Base-by-base conservation (phyloP, 2,797 vertebrate genomes). In the Orestias chungarensis region DNA sequence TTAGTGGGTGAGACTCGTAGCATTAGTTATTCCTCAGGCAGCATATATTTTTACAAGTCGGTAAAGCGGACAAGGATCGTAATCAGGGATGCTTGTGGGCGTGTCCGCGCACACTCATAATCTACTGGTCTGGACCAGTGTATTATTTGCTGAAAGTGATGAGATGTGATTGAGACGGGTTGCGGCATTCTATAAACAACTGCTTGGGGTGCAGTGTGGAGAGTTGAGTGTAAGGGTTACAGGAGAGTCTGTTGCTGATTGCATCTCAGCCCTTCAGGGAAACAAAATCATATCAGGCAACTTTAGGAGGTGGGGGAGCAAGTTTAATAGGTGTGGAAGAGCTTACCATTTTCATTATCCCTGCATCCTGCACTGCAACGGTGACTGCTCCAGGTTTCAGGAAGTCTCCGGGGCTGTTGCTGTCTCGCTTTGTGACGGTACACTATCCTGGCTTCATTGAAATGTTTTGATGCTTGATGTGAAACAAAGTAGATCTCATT, bases 401-500 rank as follows among this genome's bases (percentile, higher is more conserved):
- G n/a, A 71, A 64, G 70, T 82, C 82, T 89, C 78, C 3, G 65
- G 81, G 79, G 78, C 64, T 6, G 42, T 65, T 50, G 76, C 74
- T 83, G 78, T 84, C 81, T 82, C 12, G 66, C 76, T 38, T 46
- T 23, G 69, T 35, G 70, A 76, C 76, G 73, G 52, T 66, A 14
- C 18, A 75, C 84, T 66, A 82, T 87, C 82, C 76, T 67, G 75
- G 74, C 82, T 82, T 85, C 92, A 84, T 78, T 84, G 85, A 88
- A 87, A 85, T 80, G 78, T 89, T 87, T 89, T 88, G 83, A 89
- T 89, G 88, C 87, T 91, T 80, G 83, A 89, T 88, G 86, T 91
- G 89, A 90, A 92, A 86, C 80, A 82, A 91, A 91, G 88, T 90
- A 82, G 88, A 89, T 90, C 83, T 89, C 89, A 88, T 92, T 89